Evolutionary conservation across 2,888 invertebrate species (phyloP), one percentile per base, ranked within the genome.

Genomic region (Oligia strigilis): DNA sequence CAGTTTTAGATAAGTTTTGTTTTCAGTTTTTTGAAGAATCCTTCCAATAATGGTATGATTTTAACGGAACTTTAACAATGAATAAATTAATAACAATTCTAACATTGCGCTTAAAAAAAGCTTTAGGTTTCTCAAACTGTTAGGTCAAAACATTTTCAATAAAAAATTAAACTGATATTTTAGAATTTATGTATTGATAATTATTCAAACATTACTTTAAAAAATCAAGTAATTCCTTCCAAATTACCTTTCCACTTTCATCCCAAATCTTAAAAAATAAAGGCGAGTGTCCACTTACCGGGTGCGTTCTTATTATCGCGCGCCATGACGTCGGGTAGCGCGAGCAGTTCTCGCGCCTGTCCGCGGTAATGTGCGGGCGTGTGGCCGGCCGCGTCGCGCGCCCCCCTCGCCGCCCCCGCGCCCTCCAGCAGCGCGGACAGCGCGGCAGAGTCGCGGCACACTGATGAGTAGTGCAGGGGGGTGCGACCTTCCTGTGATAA

Each of bases 381-480:
- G 87, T 90, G 95, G 82, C 97, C 97, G 67, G 94, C 98, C 94
- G 98, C 98, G 97, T 99, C 99, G 87, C 98, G 95, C 90, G 98
- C 98, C 84, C 98, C 98, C 93, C 98, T 98, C 93, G 98, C 98
- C 79, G 99, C 99, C 43, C 99, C 99, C 90, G 98, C 98, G 89
- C 98, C 98, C 82, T 98, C 97, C 81, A 99, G 97, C 91, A 98
- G 97, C 92, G 98, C 97, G 92, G 98, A 98, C 95, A 98, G 98
- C 83, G 97, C 96, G 84, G 98, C 98, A 87, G 98, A 98, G 92
- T 98, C 98, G 93, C 98, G 98, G 79, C 98, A 97, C 75, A 98
- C 97, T 2, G 98, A 98, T 4, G 98, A 98, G 96, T 99, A 99
- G 97, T 99, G 99, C 89, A 99, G 95, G 0, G 99, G 98, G 0